phyloP scores from a whole-genome alignment of 2,113 vertebrate genomes.

The Dasyprocta punctata region DNA sequence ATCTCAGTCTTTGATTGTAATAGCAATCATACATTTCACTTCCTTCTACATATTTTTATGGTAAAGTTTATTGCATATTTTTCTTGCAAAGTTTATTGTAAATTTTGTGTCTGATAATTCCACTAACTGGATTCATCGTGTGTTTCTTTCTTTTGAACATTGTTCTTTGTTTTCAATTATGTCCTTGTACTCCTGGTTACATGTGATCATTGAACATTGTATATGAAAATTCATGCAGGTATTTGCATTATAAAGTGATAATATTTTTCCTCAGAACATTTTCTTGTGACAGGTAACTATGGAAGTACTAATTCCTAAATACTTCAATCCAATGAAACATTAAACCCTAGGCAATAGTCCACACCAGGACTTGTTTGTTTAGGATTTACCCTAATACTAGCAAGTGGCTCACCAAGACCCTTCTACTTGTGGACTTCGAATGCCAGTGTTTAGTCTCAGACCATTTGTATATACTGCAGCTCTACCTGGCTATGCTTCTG shows the following conservation, averaged over 20 bases:
- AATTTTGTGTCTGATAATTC: neutral
- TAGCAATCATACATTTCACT: neutral
- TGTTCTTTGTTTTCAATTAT: neutral
- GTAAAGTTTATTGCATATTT: neutral
- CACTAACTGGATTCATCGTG: neutral
- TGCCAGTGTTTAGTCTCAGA: neutral
- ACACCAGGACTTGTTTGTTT: neutral
- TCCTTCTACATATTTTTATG: neutral
- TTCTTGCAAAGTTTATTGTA: neutral
- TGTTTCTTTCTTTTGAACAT: neutral
- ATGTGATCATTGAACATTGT: neutral
- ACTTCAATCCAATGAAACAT: neutral
- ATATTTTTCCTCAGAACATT: conserved; percentile 8
- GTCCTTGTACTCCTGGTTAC: neutral
- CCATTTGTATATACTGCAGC: neutral
- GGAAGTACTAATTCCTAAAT: neutral
- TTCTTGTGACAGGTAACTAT: neutral
- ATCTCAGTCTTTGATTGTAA: neutral
- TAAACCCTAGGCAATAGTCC: neutral
- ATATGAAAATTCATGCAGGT: neutral
- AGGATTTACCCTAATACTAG: neutral
- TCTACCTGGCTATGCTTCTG: neutral
- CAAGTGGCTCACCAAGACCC: neutral
- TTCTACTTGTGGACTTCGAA: neutral
- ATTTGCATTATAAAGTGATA: neutral